Conservation (phyloP, 2,113 vertebrate genomes). For the Suricata suricatta region DNA sequence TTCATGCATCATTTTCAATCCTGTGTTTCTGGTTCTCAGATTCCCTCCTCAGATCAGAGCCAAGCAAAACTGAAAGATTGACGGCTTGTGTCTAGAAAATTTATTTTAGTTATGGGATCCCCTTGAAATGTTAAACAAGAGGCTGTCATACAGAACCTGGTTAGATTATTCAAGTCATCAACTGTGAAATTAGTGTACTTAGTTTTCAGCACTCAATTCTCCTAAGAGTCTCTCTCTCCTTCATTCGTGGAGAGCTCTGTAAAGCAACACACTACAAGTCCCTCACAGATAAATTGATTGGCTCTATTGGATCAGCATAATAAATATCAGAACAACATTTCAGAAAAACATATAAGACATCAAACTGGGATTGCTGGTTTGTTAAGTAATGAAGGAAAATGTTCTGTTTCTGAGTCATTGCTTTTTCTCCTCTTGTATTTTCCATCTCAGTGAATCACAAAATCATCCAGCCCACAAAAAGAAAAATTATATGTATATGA, state of each 20-base stretch:
- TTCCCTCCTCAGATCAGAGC: not conserved
- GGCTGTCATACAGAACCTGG: conserved; percentile 40
- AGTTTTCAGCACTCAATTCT: conserved; percentile 43
- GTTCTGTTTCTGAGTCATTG: not conserved
- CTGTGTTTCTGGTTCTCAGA: conserved; percentile 21
- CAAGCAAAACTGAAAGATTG: conserved; percentile 48
- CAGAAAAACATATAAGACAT: not conserved
- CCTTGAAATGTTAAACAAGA: conserved; percentile 53
- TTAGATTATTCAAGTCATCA: conserved; percentile 59
- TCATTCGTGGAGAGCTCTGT: not conserved
- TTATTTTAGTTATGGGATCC: conserved; percentile 34
- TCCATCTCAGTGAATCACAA: not conserved
- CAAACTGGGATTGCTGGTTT: not conserved
- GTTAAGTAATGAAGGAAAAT: conserved; percentile 37
- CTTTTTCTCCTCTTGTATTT: not conserved
- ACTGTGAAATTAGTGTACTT: conserved; percentile 66
- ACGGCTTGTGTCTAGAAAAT: conserved; percentile 46
- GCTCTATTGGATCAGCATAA: not conserved
- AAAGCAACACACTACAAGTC: not conserved
- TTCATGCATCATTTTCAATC: conserved; percentile 50
- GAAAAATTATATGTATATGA: not conserved
- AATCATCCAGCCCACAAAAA: not conserved
- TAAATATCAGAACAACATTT: not conserved
- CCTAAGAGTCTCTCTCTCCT: not conserved
- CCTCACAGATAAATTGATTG: not conserved